Conservation (phyloP, 2,113 vertebrate species). For the Aleadryas rufinucha region DNA sequence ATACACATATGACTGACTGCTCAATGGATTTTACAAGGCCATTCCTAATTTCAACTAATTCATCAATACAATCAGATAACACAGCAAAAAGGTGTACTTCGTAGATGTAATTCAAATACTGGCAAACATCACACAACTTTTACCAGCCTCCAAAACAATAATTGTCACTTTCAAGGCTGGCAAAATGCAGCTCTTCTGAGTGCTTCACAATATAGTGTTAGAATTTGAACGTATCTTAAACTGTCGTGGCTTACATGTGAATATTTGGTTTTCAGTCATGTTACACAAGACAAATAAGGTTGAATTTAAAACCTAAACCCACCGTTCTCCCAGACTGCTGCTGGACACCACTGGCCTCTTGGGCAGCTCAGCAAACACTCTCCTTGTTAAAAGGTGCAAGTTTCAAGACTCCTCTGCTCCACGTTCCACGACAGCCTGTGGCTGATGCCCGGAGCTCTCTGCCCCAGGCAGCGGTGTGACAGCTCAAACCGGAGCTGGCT, state of each 20-base stretch:
- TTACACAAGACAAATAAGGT: neutral
- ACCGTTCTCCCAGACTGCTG: fast-evolving
- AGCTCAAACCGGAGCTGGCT: neutral
- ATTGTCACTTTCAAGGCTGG: neutral
- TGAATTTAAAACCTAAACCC: neutral
- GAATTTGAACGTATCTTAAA: neutral
- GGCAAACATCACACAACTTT: neutral
- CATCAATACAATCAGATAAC: neutral
- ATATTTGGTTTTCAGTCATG: neutral
- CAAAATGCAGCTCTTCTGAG: neutral
- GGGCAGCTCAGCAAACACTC: neutral
- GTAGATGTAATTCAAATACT: neutral
- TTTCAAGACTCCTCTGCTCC: neutral
- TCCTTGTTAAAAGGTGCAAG: neutral
- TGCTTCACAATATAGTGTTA: neutral
- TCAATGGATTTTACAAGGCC: neutral
- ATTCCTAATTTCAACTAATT: neutral
- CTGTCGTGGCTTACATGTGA: fast-evolving
- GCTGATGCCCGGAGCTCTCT: neutral
- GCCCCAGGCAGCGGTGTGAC: neutral
- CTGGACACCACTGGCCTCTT: fast-evolving
- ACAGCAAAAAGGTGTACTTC: neutral
- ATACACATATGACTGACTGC: no score
- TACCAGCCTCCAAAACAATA: neutral
- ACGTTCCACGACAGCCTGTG: neutral